These are phyloP conservation scores for Sinodicranocentrus sp. DNA, from an alignment of 2,888 invertebrate genomes.

Conservation along the genomic window DNA sequence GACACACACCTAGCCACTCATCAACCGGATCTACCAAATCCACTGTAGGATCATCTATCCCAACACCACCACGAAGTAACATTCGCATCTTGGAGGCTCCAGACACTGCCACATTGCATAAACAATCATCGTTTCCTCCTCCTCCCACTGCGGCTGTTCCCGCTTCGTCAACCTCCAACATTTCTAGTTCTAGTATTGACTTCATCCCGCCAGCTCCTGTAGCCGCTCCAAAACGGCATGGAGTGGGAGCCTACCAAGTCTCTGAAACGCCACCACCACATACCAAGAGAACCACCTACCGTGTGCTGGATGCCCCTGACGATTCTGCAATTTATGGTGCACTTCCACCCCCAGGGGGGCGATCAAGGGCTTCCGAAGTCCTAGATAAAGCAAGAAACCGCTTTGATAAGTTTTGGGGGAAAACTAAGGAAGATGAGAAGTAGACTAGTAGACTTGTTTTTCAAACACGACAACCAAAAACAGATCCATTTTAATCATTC, in stretches of 20 bases:
- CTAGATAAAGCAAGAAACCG: conserved; percentile 89
- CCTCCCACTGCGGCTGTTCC: conserved; percentile 67
- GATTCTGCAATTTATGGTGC: conserved; percentile 75
- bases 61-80: conserved; percentile 55
- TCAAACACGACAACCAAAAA: not conserved
- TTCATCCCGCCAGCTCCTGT: conserved; percentile 73
- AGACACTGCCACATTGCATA: conserved; percentile 77
- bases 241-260: conserved; percentile 73
- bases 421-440: conserved; percentile 77
- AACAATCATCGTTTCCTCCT: conserved; percentile 76
- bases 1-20: conserved; percentile 39
- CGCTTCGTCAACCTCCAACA: conserved; percentile 31
- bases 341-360: conserved; percentile 77
- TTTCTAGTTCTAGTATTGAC: conserved; percentile 64
- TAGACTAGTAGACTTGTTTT: conserved; percentile 31
- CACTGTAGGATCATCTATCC: conserved; percentile 79
- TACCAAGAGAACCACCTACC: conserved; percentile 77
- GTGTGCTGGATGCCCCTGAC: conserved; percentile 79
- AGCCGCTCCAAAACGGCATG: conserved; percentile 60
- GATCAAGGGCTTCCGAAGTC: conserved; percentile 85
- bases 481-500: not conserved
- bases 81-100: conserved; percentile 81
- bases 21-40: conserved; percentile 32
- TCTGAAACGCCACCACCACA: conserved; percentile 74
- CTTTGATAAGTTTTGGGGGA: conserved; percentile 90